Percentiles rank a stretch among this genome's conserved stretches.
Conservation (phyloP, 2,888 invertebrate species). For the Drosophila limbata region DNA sequence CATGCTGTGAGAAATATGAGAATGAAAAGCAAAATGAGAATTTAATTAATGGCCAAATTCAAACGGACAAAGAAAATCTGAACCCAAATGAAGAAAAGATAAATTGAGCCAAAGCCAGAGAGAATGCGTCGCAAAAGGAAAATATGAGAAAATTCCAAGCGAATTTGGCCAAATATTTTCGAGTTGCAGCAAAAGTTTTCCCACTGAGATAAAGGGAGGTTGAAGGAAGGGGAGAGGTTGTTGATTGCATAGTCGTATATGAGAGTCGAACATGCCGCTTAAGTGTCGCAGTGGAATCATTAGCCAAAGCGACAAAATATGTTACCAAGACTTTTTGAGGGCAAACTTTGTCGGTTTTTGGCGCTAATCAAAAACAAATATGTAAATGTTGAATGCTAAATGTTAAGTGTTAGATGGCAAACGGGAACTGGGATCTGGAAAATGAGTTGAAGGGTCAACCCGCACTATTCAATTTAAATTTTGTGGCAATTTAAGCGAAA, state of each 20-base stretch:
- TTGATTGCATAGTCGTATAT: slow-evolving; percentile 20
- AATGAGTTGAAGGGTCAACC: slow-evolving; percentile 35
- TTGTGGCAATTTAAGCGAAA: slow-evolving; percentile 68
- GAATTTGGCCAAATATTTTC: slow-evolving; percentile 67
- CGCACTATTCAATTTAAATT: slow-evolving; percentile 61
- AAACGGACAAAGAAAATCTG: slow-evolving; percentile 28
- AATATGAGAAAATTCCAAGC: slow-evolving; percentile 46
- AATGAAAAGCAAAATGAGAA: slow-evolving; percentile 48
- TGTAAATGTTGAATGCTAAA: slow-evolving; percentile 33
- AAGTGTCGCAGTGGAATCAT: slow-evolving; percentile 55
- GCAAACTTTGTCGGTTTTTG: slow-evolving; percentile 35
- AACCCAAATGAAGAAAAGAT: slow-evolving; percentile 20
- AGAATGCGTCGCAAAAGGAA: slow-evolving; percentile 6
- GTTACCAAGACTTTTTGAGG: slow-evolving; percentile 36
- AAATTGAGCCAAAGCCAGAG: neutral
- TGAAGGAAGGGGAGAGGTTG: neutral
- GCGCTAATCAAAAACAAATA: slow-evolving; percentile 52
- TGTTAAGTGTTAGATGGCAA: slow-evolving; percentile 16
- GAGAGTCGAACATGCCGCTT: slow-evolving; percentile 25
- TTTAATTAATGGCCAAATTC: slow-evolving; percentile 60
- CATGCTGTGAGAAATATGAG: slow-evolving; percentile 19
- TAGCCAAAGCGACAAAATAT: slow-evolving; percentile 46
- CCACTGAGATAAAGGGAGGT: neutral
- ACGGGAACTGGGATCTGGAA: neutral
- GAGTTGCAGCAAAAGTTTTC: slow-evolving; percentile 62